Conservation (phyloP, 30 jellyfish, hydroid and myxozoan species). For the Aurelia sp. region DNA sequence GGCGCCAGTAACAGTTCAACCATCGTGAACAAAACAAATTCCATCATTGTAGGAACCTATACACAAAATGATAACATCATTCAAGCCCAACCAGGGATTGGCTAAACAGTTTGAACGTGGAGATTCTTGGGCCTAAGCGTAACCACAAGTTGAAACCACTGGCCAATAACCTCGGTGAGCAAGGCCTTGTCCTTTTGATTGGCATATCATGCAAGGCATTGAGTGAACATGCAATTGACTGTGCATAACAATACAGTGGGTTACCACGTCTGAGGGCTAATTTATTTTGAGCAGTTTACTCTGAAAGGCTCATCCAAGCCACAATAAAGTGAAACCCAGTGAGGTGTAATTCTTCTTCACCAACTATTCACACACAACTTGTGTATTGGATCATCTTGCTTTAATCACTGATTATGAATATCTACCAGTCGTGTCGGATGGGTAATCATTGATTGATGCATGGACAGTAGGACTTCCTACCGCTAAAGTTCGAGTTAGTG, state of each 20-base stretch:
- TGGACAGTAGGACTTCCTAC: no score
- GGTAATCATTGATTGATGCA: no score
- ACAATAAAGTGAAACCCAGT: constrained; percentile 38
- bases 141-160: constrained; percentile 39
- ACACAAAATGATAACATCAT: neutral
- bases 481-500: no score
- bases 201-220: constrained; percentile 13
- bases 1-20: no score
- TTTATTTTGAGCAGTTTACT: constrained; percentile 33
- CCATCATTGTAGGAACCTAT: no score
- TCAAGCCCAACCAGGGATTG: constrained; percentile 25
- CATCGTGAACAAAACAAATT: no score
- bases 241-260: constrained; percentile 37
- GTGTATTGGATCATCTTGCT: constrained; percentile 35
- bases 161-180: constrained; percentile 33
- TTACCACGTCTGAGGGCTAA: constrained; percentile 68
- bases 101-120: constrained; percentile 15
- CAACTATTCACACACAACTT: constrained; percentile 40
- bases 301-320: constrained; percentile 65
- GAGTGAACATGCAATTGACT: constrained; percentile 48
- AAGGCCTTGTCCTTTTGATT: constrained; percentile 27
- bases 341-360: constrained; percentile 32
- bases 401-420: constrained; percentile 2
- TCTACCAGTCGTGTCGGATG: no score
- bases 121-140: constrained; percentile 36